Evolutionary conservation across 1,140 invertebrate genomes (phyloP), one percentile per base, ranked within the genome.

Genomic region (Bombus affinis): DNA sequence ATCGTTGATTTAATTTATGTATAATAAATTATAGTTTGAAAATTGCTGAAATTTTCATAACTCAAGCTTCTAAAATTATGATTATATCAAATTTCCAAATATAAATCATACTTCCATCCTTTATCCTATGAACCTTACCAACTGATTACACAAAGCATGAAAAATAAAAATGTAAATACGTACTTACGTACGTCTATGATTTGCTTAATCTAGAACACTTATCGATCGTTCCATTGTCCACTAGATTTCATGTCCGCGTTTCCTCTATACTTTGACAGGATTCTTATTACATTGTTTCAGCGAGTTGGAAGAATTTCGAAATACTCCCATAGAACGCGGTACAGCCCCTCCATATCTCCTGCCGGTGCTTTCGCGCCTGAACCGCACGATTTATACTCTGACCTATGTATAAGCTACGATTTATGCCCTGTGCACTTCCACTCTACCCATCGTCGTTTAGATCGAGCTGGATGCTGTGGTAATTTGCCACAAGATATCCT

Each of bases 271-370:
- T 66, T 77, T 68, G 65, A 76, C 81, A 77, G 37, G 25, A 68
- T 70, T 84, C 65, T 57, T 53, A 59, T 84, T 83, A 84, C 65
- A 84, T 84, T 72, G 83, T 84, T 84, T 25, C 28, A 25, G 32
- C 53, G 28, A 22, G 44, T 39, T 32, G 25, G 22, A 18, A 25
- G 62, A 66, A 68, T 83, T 77, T 76, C 32, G 76, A 53, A 77
- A 68, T 44, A 57, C 35, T 70, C 3, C 32, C 53, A 62, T 35
- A 35, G 47, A 68, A 32, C 65, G 15, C 37, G 44, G 66, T 22
- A 35, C 68, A 42, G 39, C 70, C 37, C 10, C 13, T 8, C 39
- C 35, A 57, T 78, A 84, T 79, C 83, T 37, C 0, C 22, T 12
- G 35, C n/a, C 32, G 32, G 76, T 72, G 39, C 25, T 39, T 71